A percentile compares a stretch with the other conserved stretches of the same genome.
phyloP scores from a whole-genome alignment of 1,140 invertebrate genomes.

The Tigriopus japonicus region DNA sequence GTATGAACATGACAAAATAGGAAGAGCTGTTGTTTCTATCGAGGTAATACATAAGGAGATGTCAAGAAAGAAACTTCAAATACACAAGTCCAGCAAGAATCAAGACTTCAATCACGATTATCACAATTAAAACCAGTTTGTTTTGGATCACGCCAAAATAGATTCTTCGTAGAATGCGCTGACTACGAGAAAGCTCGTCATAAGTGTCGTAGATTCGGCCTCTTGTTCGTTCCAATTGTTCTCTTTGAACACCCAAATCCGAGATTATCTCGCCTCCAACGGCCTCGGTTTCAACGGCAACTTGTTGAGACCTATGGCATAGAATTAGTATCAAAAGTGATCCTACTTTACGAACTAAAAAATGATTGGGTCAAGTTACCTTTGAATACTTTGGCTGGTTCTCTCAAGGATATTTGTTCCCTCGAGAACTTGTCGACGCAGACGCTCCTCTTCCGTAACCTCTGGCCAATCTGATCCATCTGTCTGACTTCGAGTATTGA shows the following conservation, averaged over 20 bases:
- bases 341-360: no score
- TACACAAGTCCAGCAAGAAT: slow-evolving; percentile 39
- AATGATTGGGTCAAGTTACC: no score
- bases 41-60: no score
- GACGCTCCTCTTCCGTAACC: background rate
- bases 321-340: background rate
- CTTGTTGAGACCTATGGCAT: background rate
- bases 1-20: no score
- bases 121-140: slow-evolving; percentile 42
- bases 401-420: background rate
- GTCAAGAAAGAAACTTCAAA: slow-evolving; percentile 30
- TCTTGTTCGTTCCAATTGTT: slow-evolving; percentile 38
- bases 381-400: background rate
- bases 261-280: slow-evolving; percentile 52
- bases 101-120: slow-evolving; percentile 40
- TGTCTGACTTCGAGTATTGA: no score
- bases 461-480: no score
- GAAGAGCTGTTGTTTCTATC: no score
- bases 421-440: background rate
- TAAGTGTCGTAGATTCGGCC: slow-evolving; percentile 40
- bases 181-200: slow-evolving; percentile 35
- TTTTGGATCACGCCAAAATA: slow-evolving; percentile 40
- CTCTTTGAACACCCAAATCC: slow-evolving; percentile 41
- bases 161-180: slow-evolving; percentile 39
- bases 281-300: slow-evolving; percentile 51